Evolutionary conservation across 2,888 invertebrate species (phyloP).

Genomic region (Drosophila mercatorum): DNA sequence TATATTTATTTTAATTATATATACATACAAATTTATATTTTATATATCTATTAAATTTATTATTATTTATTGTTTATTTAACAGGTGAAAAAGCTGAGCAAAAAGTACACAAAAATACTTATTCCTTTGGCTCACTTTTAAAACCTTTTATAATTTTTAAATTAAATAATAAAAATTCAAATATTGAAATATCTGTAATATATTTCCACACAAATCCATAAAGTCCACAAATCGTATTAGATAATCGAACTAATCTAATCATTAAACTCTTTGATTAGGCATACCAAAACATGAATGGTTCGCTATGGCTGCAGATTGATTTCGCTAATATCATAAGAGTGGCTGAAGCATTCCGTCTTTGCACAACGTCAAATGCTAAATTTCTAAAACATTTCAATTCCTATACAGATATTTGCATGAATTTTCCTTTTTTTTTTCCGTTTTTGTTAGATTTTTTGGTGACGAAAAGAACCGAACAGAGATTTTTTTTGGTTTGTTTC

Average conservation of each 20-base stretch:
- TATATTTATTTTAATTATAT: too few relatives aligned
- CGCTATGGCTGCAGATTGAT: neutral
- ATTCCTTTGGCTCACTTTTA: too few relatives aligned
- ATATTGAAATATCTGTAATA: too few relatives aligned
- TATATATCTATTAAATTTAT: too few relatives aligned
- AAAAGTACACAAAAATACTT: too few relatives aligned
- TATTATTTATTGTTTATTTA: too few relatives aligned
- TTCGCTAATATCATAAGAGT: neutral
- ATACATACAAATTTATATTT: too few relatives aligned
- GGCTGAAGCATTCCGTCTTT: neutral
- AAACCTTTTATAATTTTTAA: too few relatives aligned
- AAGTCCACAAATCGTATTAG: neutral
- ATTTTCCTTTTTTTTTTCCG: constrained; percentile 10
- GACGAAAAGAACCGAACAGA: constrained; percentile 74
- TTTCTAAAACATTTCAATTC: constrained; percentile 21
- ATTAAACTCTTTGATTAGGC: neutral
- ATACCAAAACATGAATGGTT: neutral
- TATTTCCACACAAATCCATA: too few relatives aligned
- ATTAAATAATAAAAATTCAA: too few relatives aligned
- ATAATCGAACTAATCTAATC: neutral
- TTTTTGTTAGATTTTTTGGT: constrained; percentile 43
- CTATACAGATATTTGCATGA: constrained; percentile 17
- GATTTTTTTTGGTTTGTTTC: constrained; percentile 76
- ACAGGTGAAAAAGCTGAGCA: too few relatives aligned
- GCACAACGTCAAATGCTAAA: constrained; percentile 33